Evolutionary conservation across 2,797 vertebrate genomes (phyloP), one percentile per base, ranked within the genome.

Genomic region (Tangara arthus): DNA sequence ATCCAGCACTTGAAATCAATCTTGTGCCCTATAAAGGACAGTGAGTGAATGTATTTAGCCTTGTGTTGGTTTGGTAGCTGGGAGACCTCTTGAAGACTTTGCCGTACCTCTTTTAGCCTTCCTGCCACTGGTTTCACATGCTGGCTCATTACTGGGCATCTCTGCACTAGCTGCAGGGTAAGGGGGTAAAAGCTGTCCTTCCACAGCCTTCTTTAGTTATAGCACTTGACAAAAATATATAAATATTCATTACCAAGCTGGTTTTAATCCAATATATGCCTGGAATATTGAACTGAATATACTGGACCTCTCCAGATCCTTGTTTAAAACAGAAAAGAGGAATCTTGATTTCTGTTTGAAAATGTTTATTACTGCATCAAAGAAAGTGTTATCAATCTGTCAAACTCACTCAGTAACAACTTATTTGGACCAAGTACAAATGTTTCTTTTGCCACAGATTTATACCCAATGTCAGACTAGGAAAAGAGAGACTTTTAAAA

Each of bases 311-410:
- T 81, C 64, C 8, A 7, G 12, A 68, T 85, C 35, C 10, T 87
- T 71, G 26, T 71, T 90, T 83, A 44, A 85, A 91, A 47, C 18
- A 57, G 68, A 87, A 71, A 75, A 47, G 22, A 83, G 24, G 7
- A 21, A 34, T 69, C 61, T 59, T 86, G 64, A 55, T 94, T 94
- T 89, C 82, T 86, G 44, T 69, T 86, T 63, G 65, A 79, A 93
- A 86, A 71, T n/a, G 35, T 94, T 79, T 93, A 85, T 92, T 91
- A 86, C 35, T 49, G 57, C 23, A 17, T 94, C 87, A 94, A 47
- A 94, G 49, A 49, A 87, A 69, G 37, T 55, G 59, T 83, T 76
- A 91, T 76, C 81, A 94, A 69, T 83, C 82, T 94, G 90, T 91
- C 94, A 88, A 27, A 81, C 30, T 76, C 70, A 65, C 57, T 88